Percentiles rank a stretch among this genome's conserved stretches.
These are phyloP conservation scores for Ptilorrhoa leucosticta DNA, from an alignment of 2,113 vertebrate genomes.

Conservation along the genomic window DNA sequence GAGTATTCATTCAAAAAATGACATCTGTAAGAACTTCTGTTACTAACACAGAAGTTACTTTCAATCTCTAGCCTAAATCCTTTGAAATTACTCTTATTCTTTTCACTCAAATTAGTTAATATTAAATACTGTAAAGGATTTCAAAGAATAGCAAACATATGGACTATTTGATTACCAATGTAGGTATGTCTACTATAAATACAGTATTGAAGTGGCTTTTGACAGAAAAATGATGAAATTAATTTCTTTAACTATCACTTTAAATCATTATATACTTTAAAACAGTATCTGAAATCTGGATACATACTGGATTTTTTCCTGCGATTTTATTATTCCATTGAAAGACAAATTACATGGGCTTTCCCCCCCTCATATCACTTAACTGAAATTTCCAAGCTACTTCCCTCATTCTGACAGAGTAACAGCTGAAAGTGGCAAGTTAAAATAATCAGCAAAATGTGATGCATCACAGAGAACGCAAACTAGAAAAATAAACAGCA, in stretches of 20 bases:
- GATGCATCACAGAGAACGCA: neutral
- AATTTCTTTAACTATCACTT: neutral
- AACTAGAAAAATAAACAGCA: neutral
- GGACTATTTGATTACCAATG: neutral
- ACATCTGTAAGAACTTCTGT: neutral
- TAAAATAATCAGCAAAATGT: neutral
- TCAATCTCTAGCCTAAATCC: neutral
- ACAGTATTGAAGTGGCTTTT: neutral
- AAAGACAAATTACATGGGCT: neutral
- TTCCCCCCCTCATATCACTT: neutral
- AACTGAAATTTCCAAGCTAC: neutral
- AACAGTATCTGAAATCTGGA: neutral
- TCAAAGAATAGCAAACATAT: neutral
- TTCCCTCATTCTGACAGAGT: neutral
- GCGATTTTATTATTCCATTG: neutral
- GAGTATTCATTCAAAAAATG: neutral
- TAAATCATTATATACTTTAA: neutral
- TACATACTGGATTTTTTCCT: neutral
- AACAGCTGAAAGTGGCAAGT: neutral
- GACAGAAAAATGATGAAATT: neutral
- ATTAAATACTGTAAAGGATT: neutral
- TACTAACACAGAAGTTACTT: neutral
- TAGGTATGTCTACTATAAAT: neutral
- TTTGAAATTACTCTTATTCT: neutral
- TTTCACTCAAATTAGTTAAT: neutral